Evolutionary conservation across 2,797 vertebrate genomes (phyloP), one percentile per base, ranked within the genome.

Genomic region (Mergus octosetaceus): DNA sequence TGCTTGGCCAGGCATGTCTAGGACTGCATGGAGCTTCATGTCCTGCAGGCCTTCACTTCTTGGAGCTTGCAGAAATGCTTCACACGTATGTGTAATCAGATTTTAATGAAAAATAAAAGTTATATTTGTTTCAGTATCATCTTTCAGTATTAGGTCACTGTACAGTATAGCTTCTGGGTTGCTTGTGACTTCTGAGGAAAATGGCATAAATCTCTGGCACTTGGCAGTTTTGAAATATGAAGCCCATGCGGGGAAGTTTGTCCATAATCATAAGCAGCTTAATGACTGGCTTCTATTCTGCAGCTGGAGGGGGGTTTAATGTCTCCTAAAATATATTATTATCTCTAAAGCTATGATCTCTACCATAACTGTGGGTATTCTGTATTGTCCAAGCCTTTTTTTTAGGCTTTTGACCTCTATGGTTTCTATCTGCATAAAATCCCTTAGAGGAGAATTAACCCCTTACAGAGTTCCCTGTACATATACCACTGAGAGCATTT

Each of bases 31-130:
- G 13, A 66, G 4, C 30, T 82, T 70, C 68, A 22, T 47, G 13
- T 58, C 12, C 43, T 38, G 32, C 32, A 36, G n/a, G 38, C 21
- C 30, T 66, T 45, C 8, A 12, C 74, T 76, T 65, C 14, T 60
- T 41, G 45, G 62, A 45, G 36, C 60, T 47, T 61, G 43, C 36
- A 36, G 57, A 71, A 68, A 69, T 11, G 30, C 27, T 49, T 68
- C 25, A 10, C 36, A 22, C n/a, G 32, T 0, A 0, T 7, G 8
- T 38, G 65, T 34, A 57, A 77, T 45, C 38, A 41, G 62, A 34
- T 54, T 15, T 30, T 5, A 43, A 51, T n/a, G 86, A 75, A 78
- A 65, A 54, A 4, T 28, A 72, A 32, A 18, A 74, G 58, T 12
- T 85, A 2, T 54, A 24, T 73, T 85, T 85, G 12, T 61, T 75